phyloP scores from a whole-genome alignment of 2,888 invertebrate species.

The Rhingia campestris region DNA sequence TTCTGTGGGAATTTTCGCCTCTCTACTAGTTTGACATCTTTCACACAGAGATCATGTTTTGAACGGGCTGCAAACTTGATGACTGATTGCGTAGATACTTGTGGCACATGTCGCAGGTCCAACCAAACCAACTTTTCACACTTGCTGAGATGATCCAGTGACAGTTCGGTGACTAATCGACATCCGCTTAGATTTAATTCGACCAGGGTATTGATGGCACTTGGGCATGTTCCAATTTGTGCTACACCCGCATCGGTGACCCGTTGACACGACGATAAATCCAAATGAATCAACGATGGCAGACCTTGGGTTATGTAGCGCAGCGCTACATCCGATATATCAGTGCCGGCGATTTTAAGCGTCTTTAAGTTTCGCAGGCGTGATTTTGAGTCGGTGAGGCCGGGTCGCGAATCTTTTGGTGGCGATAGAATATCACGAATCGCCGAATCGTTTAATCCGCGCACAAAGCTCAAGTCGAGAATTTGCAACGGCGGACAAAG shows the following conservation, averaged over 20 bases:
- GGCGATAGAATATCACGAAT: conserved; percentile 93
- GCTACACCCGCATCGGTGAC: conserved; percentile 95
- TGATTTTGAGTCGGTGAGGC: conserved; percentile 88
- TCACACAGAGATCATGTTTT: conserved; percentile 90
- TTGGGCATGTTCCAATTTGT: conserved; percentile 90
- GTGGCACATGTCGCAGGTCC: conserved; percentile 91
- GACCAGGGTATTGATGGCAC: conserved; percentile 86
- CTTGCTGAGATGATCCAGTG: conserved; percentile 90
- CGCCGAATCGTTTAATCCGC: conserved; percentile 92
- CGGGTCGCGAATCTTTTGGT: conserved; percentile 92
- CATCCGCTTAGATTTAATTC: conserved; percentile 92
- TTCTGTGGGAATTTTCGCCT: conserved; percentile 73
- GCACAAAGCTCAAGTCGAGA: conserved; percentile 93
- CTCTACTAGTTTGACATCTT: conserved; percentile 90
- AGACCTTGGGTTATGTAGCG: conserved; percentile 90
- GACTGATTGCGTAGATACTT: conserved; percentile 91
- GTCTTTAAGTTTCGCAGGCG: conserved; percentile 90
- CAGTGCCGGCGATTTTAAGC: conserved; percentile 92
- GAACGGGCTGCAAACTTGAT: conserved; percentile 93
- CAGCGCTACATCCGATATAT: conserved; percentile 91
- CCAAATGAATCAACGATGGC: conserved; percentile 89
- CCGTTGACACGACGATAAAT: conserved; percentile 93
- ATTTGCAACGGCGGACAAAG: conserved; percentile 90
- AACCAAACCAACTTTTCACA: conserved; percentile 89
- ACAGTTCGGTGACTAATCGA: conserved; percentile 90